A percentile compares a stretch with the other conserved stretches of the same genome.
Evolutionary conservation across 1,140 invertebrate species (phyloP).

Genomic region (Pachyrhynchus sulphureomaculatus): DNA sequence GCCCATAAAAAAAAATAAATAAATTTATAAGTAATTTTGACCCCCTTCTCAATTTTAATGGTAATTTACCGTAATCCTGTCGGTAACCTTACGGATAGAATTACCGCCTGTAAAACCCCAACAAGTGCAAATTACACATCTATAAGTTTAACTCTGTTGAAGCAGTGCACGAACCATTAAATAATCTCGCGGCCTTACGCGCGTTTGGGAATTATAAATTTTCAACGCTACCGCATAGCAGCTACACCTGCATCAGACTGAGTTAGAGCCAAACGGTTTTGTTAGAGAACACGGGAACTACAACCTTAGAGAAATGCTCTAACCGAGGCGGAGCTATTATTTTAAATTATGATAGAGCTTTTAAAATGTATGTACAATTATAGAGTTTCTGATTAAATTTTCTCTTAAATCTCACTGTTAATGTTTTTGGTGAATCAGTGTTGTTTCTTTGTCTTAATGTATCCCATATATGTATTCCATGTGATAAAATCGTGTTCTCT

Average conservation of each 20-base stretch:
- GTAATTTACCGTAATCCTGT: too few species aligned
- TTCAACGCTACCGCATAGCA: conserved; percentile 3
- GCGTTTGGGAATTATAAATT: neutral
- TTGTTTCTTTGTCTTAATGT: too few species aligned
- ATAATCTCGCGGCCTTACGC: neutral
- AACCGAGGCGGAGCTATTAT: neutral
- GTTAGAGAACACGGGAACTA: neutral
- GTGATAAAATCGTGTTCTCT: too few species aligned
- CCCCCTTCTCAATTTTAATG: too few species aligned
- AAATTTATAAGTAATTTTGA: too few species aligned
- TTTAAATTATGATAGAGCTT: neutral
- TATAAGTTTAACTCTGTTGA: neutral
- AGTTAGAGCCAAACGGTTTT: neutral
- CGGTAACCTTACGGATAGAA: too few species aligned
- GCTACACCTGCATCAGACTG: neutral
- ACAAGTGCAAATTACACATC: neutral
- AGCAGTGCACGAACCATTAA: neutral
- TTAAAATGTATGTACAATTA: neutral
- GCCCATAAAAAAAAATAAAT: too few species aligned
- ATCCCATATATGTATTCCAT: too few species aligned
- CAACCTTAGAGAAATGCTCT: neutral
- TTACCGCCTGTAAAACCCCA: too few species aligned
- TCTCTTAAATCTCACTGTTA: too few species aligned
- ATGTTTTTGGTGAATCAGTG: too few species aligned
- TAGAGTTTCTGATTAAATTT: too few species aligned